phyloP scores from a whole-genome alignment of 2,113 vertebrate genomes.

The Papio anubis region DNA sequence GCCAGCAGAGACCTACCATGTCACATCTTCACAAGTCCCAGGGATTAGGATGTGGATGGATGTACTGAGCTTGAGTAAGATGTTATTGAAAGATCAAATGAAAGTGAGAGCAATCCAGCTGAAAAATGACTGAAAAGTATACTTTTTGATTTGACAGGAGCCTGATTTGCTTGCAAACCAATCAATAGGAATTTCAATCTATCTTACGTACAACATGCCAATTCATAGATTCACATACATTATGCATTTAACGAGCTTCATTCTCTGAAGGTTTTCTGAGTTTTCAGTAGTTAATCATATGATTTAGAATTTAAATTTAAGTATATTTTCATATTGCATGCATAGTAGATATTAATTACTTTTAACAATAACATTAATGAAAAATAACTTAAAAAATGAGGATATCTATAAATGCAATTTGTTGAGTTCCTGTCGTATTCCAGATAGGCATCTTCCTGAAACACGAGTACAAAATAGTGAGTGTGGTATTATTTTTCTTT shows the following conservation, averaged over 20 bases:
- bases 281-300: neutral
- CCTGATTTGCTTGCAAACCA: neutral
- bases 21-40: too few species aligned
- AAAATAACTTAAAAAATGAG: neutral
- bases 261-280: neutral
- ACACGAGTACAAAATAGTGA: neutral
- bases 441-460: neutral
- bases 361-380: neutral
- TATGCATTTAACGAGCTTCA: neutral
- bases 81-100: neutral
- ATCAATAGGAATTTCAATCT: neutral
- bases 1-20: neutral
- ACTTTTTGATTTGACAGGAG: neutral
- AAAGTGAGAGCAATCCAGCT: neutral
- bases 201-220: fast-evolving
- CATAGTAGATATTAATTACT: neutral
- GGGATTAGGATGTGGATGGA: neutral
- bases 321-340: neutral
- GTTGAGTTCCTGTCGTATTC: neutral
- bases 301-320: neutral
- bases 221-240: neutral
- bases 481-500: neutral
- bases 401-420: too few species aligned
- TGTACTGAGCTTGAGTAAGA: neutral
- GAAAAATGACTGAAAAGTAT: neutral